These are phyloP conservation scores for Spongilla lacustris DNA, from an alignment of 37 sponge, comb jelly and placozoan genomes.

Conservation along the genomic window DNA sequence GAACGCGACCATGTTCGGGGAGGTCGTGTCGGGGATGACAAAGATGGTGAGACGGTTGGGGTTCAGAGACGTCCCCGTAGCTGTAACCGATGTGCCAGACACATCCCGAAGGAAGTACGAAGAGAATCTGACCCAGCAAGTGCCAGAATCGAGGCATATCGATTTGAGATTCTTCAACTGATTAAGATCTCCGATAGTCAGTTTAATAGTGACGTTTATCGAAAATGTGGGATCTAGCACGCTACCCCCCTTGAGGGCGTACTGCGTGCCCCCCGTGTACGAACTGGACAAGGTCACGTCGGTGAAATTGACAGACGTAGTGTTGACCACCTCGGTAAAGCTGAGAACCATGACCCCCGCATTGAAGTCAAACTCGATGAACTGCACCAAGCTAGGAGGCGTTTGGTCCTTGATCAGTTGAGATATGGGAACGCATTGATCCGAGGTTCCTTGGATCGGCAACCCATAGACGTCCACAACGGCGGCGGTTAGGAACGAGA, in stretches of 20 bases:
- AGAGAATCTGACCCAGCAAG: slow-evolving; percentile 74
- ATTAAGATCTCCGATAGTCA: slow-evolving; percentile 60
- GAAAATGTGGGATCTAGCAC: slow-evolving; percentile 32
- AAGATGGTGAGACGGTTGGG: slow-evolving; percentile 7
- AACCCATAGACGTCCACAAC: slow-evolving; percentile 64
- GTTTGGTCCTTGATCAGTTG: slow-evolving; percentile 49
- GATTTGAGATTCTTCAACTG: slow-evolving; percentile 46
- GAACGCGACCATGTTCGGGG: slow-evolving; percentile 48
- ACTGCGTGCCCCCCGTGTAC: background rate
- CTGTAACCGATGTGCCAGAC: slow-evolving; percentile 55
- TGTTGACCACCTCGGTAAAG: slow-evolving; percentile 74
- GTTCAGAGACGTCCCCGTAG: slow-evolving; percentile 23
- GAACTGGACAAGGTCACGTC: slow-evolving; percentile 38
- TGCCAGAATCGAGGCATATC: slow-evolving; percentile 43
- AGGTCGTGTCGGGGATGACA: slow-evolving; percentile 45
- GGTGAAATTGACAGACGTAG: slow-evolving; percentile 51
- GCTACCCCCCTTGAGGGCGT: slow-evolving; percentile 5
- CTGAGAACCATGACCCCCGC: slow-evolving; percentile 62
- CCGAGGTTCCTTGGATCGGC: slow-evolving; percentile 34
- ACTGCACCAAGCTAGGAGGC: slow-evolving; percentile 58
- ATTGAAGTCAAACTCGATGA: slow-evolving; percentile 64
- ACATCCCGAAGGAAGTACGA: slow-evolving; percentile 56
- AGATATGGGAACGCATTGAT: slow-evolving; percentile 28
- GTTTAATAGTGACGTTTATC: slow-evolving; percentile 39
- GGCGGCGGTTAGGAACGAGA: slow-evolving; percentile 45